Percentiles rank a stretch among this genome's conserved stretches.
Evolutionary conservation across 2,888 invertebrate genomes (phyloP).

Genomic region (Labia minor): DNA sequence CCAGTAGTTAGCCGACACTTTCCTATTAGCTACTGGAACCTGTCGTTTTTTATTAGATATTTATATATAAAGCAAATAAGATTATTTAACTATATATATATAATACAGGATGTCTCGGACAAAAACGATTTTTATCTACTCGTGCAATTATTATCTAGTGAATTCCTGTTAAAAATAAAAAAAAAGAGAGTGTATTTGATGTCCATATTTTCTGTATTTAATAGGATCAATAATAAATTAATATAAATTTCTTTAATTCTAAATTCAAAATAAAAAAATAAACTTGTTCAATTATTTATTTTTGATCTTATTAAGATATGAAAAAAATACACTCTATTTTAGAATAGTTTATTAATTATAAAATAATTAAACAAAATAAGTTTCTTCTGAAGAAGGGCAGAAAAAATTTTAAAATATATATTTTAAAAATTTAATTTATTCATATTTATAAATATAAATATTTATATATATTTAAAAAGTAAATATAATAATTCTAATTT

Average conservation of each 20-base stretch:
- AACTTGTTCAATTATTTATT: conserved; percentile 7
- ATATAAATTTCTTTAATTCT: background rate
- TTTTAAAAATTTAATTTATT: background rate
- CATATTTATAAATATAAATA: no score
- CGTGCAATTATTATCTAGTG: background rate
- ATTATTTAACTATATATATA: conserved; percentile 1
- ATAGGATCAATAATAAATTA: background rate
- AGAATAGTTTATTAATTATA: background rate
- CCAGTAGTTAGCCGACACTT: conserved; percentile 1
- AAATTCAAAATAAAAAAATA: background rate
- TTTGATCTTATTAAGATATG: background rate
- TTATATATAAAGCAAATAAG: background rate
- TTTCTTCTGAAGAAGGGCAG: background rate
- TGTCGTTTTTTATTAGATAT: background rate
- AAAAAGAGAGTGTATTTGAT: background rate
- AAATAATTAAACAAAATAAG: background rate
- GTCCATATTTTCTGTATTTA: background rate
- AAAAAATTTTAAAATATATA: background rate
- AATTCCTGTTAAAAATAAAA: background rate
- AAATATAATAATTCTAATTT: no score
- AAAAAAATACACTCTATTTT: background rate
- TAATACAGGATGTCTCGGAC: conserved; percentile 13
- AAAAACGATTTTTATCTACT: conserved; percentile 14
- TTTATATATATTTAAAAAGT: no score
- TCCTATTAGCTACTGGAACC: background rate